A percentile compares a stretch with the other conserved stretches of the same genome.
These are phyloP conservation scores for Lipophrys pholis DNA, from an alignment of 2,113 vertebrate genomes.

Conservation along the genomic window DNA sequence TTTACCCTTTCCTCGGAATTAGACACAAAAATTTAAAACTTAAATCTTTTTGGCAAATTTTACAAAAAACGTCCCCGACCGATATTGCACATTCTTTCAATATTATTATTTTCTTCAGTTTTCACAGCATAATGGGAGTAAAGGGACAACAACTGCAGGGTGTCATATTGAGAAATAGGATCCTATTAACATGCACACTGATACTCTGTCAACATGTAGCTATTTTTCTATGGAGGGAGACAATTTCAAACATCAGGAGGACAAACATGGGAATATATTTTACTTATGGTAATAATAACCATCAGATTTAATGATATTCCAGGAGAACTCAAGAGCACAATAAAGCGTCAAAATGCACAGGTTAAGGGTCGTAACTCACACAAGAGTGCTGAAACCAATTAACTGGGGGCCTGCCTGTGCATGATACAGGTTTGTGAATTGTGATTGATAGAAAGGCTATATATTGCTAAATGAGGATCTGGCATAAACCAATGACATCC, in stretches of 20 bases:
- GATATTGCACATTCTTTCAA: too few relatives aligned
- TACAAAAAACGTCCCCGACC: too few relatives aligned
- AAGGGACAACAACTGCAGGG: too few relatives aligned
- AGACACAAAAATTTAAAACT: too few relatives aligned
- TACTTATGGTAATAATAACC: not conserved
- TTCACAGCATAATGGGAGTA: too few relatives aligned
- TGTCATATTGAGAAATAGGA: too few relatives aligned
- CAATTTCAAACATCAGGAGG: conserved; percentile 5
- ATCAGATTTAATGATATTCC: not conserved
- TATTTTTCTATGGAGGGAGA: conserved; percentile 3
- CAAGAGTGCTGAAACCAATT: not conserved
- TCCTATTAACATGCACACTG: not conserved
- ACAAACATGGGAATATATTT: not conserved
- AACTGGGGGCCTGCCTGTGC: not conserved
- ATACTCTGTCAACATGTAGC: not conserved
- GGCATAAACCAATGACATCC: not conserved
- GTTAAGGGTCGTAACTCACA: not conserved
- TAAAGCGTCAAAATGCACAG: not conserved
- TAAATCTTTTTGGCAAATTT: too few relatives aligned
- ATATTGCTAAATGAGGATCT: conserved; percentile 38
- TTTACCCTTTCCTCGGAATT: too few relatives aligned
- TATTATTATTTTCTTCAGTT: too few relatives aligned
- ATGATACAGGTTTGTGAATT: not conserved
- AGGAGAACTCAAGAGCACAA: not conserved
- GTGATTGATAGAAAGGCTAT: conserved; percentile 20